phyloP scores from a whole-genome alignment of 2,888 invertebrate species.

The Brachynemurus nebulosus region DNA sequence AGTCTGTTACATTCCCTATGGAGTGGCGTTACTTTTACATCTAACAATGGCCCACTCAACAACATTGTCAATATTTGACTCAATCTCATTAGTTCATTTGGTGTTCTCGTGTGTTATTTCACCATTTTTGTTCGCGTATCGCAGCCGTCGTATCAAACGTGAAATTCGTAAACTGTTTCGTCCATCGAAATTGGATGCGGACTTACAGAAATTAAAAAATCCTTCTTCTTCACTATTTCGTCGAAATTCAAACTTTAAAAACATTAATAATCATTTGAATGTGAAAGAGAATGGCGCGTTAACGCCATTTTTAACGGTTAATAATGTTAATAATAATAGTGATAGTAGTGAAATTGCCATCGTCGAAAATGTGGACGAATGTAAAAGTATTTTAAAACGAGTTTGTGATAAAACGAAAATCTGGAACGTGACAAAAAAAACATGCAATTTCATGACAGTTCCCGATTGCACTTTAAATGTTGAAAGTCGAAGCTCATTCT shows the following conservation, averaged over 20 bases:
- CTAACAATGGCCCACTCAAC: constrained; percentile 20
- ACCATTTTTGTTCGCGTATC: constrained; percentile 63
- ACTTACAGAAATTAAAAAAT: not conserved
- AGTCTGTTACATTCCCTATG: constrained; percentile 37
- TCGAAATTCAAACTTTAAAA: not conserved
- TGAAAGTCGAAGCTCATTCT: constrained; percentile 30
- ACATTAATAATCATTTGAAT: not conserved
- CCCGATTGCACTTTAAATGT: constrained; percentile 29
- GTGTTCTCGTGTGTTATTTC: constrained; percentile 50
- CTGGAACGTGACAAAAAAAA: constrained; percentile 26
- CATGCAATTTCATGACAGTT: constrained; percentile 29
- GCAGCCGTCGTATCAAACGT: constrained; percentile 50
- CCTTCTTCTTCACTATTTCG: constrained; percentile 3
- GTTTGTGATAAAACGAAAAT: constrained; percentile 26
- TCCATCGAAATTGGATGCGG: constrained; percentile 16
- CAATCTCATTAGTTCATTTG: constrained; percentile 40
- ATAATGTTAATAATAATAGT: not conserved
- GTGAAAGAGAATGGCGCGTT: no score
- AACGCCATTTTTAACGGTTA: not conserved
- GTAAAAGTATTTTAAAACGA: constrained; percentile 29
- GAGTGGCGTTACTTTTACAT: constrained; percentile 26
- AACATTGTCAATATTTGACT: constrained; percentile 35
- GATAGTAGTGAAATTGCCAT: no score
- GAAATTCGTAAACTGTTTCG: constrained; percentile 39
- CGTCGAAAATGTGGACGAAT: constrained; percentile 9